Base-by-base conservation (phyloP, 2,888 invertebrate species). In the Ditula angustiorana region DNA sequence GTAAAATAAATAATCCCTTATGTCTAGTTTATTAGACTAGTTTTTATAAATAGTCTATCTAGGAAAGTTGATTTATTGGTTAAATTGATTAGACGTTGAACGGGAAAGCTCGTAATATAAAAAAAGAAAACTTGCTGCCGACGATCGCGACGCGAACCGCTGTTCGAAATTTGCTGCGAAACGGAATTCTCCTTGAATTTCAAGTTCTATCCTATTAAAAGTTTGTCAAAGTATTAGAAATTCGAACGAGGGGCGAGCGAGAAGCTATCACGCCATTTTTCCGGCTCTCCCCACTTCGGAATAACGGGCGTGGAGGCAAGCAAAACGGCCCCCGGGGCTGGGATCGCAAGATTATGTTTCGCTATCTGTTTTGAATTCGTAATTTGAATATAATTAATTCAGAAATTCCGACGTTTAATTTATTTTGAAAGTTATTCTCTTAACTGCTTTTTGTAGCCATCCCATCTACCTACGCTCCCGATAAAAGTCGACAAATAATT, bases 191-290 rank as follows among this genome's bases (percentile, higher is more conserved):
- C 83, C 79, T 85, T 86, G 88, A 91, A 89, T 89, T 87, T 90
- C 86, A 88, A 91, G 85, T 88, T 85, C 85, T 86, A 91, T 90
- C 91, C 88, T 90, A 92, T 92, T 92, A 92, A 92, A 92, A 92
- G 89, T 92, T 92, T 87, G 85, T 74, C 79, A 80, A 90, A 90
- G 90, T 90, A 92, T 92, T 89, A 88, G 90, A 92, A 92, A 89
- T 90, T 85, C 82, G 87, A 90, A 91, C 88, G 88, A 91, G 88
- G 88, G 90, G 88, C 81, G 87, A 87, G 88, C 81, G 87, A 87
- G 88, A 88, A 90, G 89, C 90, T 86, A 90, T 89, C 86, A 83
- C 82, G 83, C 82, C 81, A 82, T 86, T 88, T 90, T 87, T 85
- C 79, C 80, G 73, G 68, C 69, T 70, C 80, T 80, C 81, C 83